phyloP scores from a whole-genome alignment of 2,113 vertebrate genomes.

The Muscicapa adusta region DNA sequence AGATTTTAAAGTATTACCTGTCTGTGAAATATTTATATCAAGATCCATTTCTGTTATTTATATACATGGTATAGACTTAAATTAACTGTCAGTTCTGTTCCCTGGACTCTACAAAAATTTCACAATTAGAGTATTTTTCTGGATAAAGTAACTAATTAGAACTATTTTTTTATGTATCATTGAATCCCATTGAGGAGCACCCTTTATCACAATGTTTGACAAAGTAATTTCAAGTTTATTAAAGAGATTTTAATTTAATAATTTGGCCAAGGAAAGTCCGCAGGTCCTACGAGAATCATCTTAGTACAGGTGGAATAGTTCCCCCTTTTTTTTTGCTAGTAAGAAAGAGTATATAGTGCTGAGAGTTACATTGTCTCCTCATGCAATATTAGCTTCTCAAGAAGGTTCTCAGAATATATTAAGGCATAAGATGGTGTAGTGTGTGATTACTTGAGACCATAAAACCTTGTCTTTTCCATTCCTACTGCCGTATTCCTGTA shows the following conservation, averaged over 20 bases:
- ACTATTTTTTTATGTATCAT: background rate
- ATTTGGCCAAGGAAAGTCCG: slow-evolving; percentile 7
- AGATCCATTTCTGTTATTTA: background rate
- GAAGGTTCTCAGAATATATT: background rate
- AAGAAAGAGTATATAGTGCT: background rate
- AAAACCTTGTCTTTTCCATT: slow-evolving; percentile 7
- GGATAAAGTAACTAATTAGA: background rate
- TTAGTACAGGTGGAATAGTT: background rate
- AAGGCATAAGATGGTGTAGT: background rate
- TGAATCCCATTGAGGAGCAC: background rate
- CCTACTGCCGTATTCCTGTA: background rate
- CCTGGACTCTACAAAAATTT: background rate
- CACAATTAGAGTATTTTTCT: background rate
- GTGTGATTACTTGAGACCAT: background rate
- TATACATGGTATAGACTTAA: background rate
- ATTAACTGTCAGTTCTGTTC: background rate
- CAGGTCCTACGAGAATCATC: background rate
- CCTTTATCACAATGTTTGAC: background rate
- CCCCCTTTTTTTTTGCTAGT: background rate
- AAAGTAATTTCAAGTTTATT: slow-evolving; percentile 31
- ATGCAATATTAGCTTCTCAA: background rate
- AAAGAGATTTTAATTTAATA: slow-evolving; percentile 7
- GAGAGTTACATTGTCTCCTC: background rate
- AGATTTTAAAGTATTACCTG: background rate
- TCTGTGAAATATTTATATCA: background rate